Conservation (phyloP, 2,888 invertebrate species). For the Chalcis sispes region DNA sequence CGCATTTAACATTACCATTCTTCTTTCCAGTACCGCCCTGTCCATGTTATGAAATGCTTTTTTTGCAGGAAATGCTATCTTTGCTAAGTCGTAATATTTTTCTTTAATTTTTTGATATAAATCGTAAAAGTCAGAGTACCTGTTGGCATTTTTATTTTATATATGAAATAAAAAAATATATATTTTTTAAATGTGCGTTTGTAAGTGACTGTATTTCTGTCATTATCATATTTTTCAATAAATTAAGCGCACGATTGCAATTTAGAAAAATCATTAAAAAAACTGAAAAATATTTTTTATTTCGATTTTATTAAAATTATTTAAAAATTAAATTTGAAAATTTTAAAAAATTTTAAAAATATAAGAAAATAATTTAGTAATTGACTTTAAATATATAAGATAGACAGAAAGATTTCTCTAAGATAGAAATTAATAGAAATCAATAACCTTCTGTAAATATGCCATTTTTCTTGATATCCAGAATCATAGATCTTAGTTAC, state of each 20-base stretch:
- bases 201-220: too few relatives aligned
- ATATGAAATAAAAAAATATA: not conserved
- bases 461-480: conserved; percentile 88
- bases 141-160: not conserved
- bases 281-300: too few relatives aligned
- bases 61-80: conserved; percentile 91
- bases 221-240: too few relatives aligned
- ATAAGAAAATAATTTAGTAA: not conserved
- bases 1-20: conserved; percentile 88
- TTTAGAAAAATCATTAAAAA: too few relatives aligned
- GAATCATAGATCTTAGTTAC: conserved; percentile 84
- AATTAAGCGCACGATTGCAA: too few relatives aligned
- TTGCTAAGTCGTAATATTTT: conserved; percentile 88
- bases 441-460: conserved; percentile 85
- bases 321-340: not conserved
- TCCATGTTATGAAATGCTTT: conserved; percentile 96
- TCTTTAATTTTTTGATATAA: conserved; percentile 89
- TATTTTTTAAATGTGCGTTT: too few relatives aligned
- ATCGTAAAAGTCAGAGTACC: conserved; percentile 95
- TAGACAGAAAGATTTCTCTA: too few relatives aligned
- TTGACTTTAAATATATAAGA: too few relatives aligned
- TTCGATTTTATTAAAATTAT: not conserved
- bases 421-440: not conserved
- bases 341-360: not conserved
- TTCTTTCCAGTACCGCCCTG: conserved; percentile 87